Conservation (phyloP, 2,888 invertebrate genomes). For the Flabesymbios commensalis region DNA sequence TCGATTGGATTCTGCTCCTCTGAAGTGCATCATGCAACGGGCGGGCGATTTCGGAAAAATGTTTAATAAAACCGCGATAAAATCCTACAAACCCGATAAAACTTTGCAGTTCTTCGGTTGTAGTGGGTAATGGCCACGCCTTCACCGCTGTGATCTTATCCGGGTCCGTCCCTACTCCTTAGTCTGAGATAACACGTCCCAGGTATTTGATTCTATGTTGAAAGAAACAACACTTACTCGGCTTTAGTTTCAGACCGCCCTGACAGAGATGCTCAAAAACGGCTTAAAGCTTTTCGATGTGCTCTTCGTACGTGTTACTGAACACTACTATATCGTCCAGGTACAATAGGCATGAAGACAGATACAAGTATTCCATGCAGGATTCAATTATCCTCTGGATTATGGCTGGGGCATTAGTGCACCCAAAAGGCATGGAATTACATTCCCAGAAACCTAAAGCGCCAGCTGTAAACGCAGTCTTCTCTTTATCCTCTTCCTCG, state of each 20-base stretch:
- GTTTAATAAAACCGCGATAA: too few relatives aligned
- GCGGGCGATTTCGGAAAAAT: too few relatives aligned
- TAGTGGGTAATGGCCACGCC: neutral
- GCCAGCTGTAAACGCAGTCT: too few relatives aligned
- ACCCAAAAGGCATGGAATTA: too few relatives aligned
- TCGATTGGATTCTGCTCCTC: too few relatives aligned
- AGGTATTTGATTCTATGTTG: neutral
- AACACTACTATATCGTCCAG: neutral
- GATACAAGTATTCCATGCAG: neutral
- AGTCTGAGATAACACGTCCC: neutral
- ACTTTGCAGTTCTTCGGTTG: neutral
- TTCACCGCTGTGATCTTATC: neutral
- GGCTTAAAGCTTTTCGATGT: neutral
- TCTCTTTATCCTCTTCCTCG: neutral
- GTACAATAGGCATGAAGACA: neutral
- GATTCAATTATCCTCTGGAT: neutral
- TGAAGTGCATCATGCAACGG: too few relatives aligned
- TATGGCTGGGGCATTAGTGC: too few relatives aligned
- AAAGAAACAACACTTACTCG: neutral
- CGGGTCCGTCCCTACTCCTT: neutral
- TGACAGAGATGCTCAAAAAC: neutral
- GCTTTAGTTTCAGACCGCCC: neutral
- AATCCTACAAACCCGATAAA: too few relatives aligned
- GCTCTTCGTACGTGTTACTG: neutral
- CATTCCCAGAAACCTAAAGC: too few relatives aligned